Base-by-base conservation (phyloP, 1,140 invertebrate species). In the Drosophila arizonae region DNA sequence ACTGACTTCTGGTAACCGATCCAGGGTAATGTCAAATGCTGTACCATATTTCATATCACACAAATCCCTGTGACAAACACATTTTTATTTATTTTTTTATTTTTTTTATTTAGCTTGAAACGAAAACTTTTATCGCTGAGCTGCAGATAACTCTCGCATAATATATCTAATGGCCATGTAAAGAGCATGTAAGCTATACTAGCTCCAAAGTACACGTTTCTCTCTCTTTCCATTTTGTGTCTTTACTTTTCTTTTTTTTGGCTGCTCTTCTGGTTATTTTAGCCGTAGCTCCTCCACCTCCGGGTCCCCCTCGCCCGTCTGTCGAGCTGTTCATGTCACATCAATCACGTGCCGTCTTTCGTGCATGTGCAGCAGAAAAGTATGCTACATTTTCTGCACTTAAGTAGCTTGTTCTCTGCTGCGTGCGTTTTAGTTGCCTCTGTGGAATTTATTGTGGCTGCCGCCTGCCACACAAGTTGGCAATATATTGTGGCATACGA, bases 331-430 rank as follows among this genome's bases (percentile, higher is more conserved):
- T 48, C 57, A 55, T 46, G 58, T 67, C 70, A 56, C 71, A 73
- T 77, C 75, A 77, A 74, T 77, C 75, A 77, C 64, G 50, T 70
- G 56, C 58, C 65, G 69, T 66, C 69, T 72, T 67, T 52, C 64
- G 58, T 77, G 71, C 71, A 70, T 61, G 71, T 74, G 75, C 71
- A 69, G 60, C 75, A 57, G 39, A 74, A 74, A 77, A 70, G 65
- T 74, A 77, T 77, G 71, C 75, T 70, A 77, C 71, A 74, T 54
- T 74, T 74, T 68, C 70, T 77, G 65, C 64, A 67, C 64, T 77
- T 77, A 77, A 77, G 71, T 73, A 69, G 74, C 71, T 76, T 45
- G 58, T 58, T 33, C 24, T 58, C 45, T 46, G 57, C 11, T 43
- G 56, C 28, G 58, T 69, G 52, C 58, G 33, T 64, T 64, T 70